These are phyloP conservation scores for Pecten maximus DNA, from an alignment of 2,888 invertebrate genomes.

Conservation along the genomic window DNA sequence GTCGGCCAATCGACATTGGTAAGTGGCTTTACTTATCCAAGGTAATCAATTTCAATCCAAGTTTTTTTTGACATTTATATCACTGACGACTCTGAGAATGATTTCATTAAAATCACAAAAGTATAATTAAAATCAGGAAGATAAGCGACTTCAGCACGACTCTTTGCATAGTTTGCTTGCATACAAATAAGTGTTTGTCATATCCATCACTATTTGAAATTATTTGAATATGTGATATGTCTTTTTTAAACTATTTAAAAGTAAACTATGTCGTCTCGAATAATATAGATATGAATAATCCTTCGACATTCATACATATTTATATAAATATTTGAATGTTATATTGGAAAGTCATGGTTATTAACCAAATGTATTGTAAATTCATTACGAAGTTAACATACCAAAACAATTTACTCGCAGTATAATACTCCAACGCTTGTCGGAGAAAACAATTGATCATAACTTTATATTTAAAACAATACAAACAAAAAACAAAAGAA, in stretches of 20 bases:
- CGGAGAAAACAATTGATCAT: too few species aligned
- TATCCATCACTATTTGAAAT: neutral
- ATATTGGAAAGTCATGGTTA: neutral
- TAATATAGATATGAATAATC: too few species aligned
- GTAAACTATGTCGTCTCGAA: too few species aligned
- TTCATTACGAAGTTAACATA: too few species aligned
- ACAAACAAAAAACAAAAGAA: too few species aligned
- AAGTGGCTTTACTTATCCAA: neutral
- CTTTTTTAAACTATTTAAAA: neutral
- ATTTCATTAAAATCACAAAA: constrained; percentile 15
- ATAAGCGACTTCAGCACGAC: neutral
- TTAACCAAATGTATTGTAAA: neutral
- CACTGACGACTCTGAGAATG: neutral
- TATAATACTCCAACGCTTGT: too few species aligned
- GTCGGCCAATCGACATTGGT: neutral
- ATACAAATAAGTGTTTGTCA: neutral
- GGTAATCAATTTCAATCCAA: neutral
- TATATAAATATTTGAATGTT: neutral
- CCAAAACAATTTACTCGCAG: too few species aligned
- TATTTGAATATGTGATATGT: neutral
- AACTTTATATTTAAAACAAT: too few species aligned
- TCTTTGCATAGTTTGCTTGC: neutral
- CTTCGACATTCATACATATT: neutral
- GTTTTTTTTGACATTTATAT: neutral
- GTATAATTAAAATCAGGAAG: neutral